A percentile compares a stretch with the other conserved stretches of the same genome.
These are phyloP conservation scores for Stenchaetothrips biformis DNA, from an alignment of 2,888 invertebrate species.

Conservation along the genomic window DNA sequence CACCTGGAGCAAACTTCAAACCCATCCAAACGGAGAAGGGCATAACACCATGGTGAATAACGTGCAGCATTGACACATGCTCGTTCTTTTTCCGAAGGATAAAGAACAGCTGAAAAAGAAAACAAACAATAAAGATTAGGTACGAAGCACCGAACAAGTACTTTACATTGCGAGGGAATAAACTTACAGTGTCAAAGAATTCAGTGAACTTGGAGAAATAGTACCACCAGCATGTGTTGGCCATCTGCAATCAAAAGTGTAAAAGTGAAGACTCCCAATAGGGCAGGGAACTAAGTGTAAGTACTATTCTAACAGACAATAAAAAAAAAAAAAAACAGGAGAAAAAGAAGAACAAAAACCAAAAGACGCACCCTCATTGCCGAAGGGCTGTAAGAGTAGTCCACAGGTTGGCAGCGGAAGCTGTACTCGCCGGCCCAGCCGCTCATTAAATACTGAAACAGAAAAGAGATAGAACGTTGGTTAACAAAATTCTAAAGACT, in stretches of 20 bases:
- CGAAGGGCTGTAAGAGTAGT: slow-evolving; percentile 51
- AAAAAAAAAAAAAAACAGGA: slow-evolving; percentile 27
- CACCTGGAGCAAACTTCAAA: slow-evolving; percentile 89
- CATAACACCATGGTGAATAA: slow-evolving; percentile 95
- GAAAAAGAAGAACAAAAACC: slow-evolving; percentile 16
- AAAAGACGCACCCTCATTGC: slow-evolving; percentile 50
- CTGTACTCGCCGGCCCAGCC: slow-evolving; percentile 54
- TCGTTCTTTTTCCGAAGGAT: slow-evolving; percentile 89
- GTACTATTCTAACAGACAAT: background rate
- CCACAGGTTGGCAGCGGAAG: slow-evolving; percentile 54
- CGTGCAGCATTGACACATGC: slow-evolving; percentile 90
- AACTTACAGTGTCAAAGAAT: slow-evolving; percentile 85
- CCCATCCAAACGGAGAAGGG: slow-evolving; percentile 95
- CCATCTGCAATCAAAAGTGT: slow-evolving; percentile 63
- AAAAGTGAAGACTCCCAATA: slow-evolving; percentile 31
- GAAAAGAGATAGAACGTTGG: slow-evolving; percentile 31
- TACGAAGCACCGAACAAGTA: background rate
- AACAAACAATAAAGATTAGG: slow-evolving; percentile 15
- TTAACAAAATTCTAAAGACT: too few species aligned
- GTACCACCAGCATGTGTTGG: slow-evolving; percentile 92
- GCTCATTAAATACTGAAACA: slow-evolving; percentile 45
- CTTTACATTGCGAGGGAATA: too few species aligned
- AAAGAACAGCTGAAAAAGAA: slow-evolving; percentile 67
- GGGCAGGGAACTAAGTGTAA: slow-evolving; percentile 27
- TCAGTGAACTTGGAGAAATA: slow-evolving; percentile 96